A percentile compares a stretch with the other conserved stretches of the same genome.
Conservation (phyloP, 2,888 invertebrate species). For the Antheraea yamamai region DNA sequence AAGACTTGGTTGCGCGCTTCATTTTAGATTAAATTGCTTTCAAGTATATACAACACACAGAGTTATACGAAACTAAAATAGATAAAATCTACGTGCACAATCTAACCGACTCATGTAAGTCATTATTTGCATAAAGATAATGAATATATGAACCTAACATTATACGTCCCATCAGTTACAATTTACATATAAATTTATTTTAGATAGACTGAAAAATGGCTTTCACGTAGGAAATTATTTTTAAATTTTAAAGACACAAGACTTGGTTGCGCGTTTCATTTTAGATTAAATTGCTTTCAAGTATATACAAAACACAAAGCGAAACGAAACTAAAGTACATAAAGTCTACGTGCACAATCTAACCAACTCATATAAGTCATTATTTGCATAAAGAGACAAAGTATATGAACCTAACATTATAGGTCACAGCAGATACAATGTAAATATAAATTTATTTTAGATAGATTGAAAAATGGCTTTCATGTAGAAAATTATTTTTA, state of each 20-base stretch:
- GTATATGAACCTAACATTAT: not conserved
- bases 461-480: not conserved
- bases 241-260: not conserved
- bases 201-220: not conserved
- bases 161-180: not conserved
- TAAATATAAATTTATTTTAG: not conserved
- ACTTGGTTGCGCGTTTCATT: no score
- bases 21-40: not conserved
- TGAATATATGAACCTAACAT: not conserved
- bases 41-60: no score
- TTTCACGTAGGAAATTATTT: conserved; percentile 1
- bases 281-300: not conserved
- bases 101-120: not conserved
- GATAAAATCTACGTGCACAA: not conserved
- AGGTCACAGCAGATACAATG: not conserved
- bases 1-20: not conserved
- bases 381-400: not conserved
- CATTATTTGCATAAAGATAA: not conserved
- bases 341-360: not conserved
- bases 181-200: not conserved
- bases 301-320: no score
- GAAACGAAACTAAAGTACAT: no score
- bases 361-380: not conserved
- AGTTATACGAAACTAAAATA: no score
- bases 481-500: not conserved